Evolutionary conservation across 2,113 vertebrate species (phyloP), one percentile per base, ranked within the genome.

Genomic region (Penelope pileata): DNA sequence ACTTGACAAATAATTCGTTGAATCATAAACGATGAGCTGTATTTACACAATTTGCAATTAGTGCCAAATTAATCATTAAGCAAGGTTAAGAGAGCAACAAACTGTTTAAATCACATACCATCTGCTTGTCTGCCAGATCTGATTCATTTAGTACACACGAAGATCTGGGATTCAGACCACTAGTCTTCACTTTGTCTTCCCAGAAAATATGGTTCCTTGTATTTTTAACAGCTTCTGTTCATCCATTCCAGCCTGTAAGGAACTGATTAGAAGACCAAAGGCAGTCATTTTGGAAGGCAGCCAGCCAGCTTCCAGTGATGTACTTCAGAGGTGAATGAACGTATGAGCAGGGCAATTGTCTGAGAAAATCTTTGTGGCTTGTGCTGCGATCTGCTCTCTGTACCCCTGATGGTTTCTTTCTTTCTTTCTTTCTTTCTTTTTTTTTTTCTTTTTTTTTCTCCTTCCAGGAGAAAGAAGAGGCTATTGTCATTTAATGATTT

Each of bases 1-100:
- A 70, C 24, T 32, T n/a, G 30, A 74, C 12, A 73, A 42, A 38
- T 63, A 2, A 18, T 82, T 82, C 80, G 27, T 36, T 64, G 40
- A 81, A 51, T 66, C 18, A 7, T 38, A 78, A 66, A 67, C 1
- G 1, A 84, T 43, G 12, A 86, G n/a, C 40, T 67, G 17, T 69
- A 58, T 48, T 66, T 27, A 43, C 76, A 36, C n/a, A 81, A 16
- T 51, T 42, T 85, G 40, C 21, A 87, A 23, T 87, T 74, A 84
- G 30, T 63, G 51, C n/a, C 51, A 64, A 91, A 69, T 68, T 56
- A 93, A 91, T 87, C 30, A 16, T 79, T 88, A 45, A 50, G 47
- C 42, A 48, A 83, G 70, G 62, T 67, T 92, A 75, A 63, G 70
- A 67, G 70, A 66, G 51, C 45, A 54, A 4, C 48, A 17, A 54